phyloP scores from a whole-genome alignment of 2,113 vertebrate genomes.

The Prionailurus bengalensis region DNA sequence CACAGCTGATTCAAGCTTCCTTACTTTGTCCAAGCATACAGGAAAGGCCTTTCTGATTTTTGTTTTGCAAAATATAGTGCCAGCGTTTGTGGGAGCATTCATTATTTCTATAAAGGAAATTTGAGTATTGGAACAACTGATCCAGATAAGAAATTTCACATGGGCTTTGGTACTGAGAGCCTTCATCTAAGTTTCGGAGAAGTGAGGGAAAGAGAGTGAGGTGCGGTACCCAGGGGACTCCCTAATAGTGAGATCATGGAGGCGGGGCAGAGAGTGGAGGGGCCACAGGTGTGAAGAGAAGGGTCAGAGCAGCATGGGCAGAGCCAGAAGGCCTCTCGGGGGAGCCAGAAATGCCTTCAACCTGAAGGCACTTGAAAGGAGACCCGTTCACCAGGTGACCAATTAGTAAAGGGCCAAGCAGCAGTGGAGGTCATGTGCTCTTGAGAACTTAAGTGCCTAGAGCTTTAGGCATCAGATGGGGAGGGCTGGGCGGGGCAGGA shows the following conservation, averaged over 20 bases:
- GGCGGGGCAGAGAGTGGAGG: background rate
- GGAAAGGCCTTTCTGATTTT: background rate
- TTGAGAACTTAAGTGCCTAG: background rate
- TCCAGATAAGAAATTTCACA: background rate
- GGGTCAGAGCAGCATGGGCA: background rate
- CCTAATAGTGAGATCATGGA: background rate
- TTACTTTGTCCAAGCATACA: background rate
- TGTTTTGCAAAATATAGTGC: background rate
- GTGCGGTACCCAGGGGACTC: accelerated
- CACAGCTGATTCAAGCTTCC: background rate
- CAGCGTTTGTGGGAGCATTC: background rate
- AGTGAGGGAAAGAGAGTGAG: background rate
- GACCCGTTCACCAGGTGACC: background rate
- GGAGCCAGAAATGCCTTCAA: no score
- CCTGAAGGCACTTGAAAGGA: background rate
- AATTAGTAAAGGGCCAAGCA: background rate
- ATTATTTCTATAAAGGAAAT: slow-evolving; percentile 15
- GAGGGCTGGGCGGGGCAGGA: background rate
- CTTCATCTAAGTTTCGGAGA: background rate
- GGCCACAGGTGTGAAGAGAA: background rate
- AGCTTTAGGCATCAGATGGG: background rate
- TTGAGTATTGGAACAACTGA: background rate
- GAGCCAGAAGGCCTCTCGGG: background rate
- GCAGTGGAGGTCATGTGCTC: background rate
- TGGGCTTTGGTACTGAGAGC: background rate